These are phyloP conservation scores for Heptranchias perlo DNA, from an alignment of 2,113 vertebrate species.

Conservation along the genomic window DNA sequence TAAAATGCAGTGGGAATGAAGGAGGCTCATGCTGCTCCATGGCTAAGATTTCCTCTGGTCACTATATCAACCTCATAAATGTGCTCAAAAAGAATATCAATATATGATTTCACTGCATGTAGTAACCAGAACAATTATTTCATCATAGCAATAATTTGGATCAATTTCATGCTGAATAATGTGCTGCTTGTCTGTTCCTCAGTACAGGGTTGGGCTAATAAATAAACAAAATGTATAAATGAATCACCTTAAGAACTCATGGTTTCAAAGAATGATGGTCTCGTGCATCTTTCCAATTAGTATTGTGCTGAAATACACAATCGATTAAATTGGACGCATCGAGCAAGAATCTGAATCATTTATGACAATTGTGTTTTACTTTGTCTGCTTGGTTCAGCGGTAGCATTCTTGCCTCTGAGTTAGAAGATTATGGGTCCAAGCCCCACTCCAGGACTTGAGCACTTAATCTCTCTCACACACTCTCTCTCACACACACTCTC, in stretches of 20 bases:
- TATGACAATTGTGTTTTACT: neutral
- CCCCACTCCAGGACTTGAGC: neutral
- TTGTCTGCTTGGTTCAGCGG: neutral
- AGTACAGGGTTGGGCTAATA: neutral
- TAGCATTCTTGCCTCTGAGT: neutral
- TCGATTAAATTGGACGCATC: neutral
- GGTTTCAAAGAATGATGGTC: neutral
- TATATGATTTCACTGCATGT: neutral
- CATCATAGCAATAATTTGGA: neutral
- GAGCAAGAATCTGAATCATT: neutral
- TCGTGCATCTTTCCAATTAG: neutral
- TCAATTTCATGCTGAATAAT: slow-evolving; percentile 27
- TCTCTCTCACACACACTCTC: neutral
- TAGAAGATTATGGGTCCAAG: neutral
- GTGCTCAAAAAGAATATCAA: slow-evolving; percentile 7
- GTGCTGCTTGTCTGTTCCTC: neutral
- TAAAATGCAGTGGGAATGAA: neutral
- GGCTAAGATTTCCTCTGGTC: neutral
- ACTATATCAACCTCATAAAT: neutral
- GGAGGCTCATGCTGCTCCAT: neutral
- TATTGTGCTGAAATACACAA: slow-evolving; percentile 11
- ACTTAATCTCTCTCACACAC: neutral
- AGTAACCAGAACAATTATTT: neutral
- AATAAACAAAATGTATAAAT: slow-evolving; percentile 10
- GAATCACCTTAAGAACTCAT: slow-evolving; percentile 16